Conservation (phyloP, 2,888 invertebrate species). For the Colletes collaris region DNA sequence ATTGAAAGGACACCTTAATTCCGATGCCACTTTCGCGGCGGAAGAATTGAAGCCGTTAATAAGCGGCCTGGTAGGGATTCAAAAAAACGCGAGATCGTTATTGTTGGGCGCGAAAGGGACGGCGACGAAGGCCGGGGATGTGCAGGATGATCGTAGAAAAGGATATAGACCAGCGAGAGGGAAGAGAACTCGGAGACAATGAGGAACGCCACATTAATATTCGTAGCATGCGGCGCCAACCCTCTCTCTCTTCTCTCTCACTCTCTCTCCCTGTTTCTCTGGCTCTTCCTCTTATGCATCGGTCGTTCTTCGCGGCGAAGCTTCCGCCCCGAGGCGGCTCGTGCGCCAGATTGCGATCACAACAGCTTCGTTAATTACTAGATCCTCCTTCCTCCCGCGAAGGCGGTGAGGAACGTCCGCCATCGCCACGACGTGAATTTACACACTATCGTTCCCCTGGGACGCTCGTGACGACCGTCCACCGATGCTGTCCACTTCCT, state of each 20-base stretch:
- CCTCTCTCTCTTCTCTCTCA: slow-evolving; percentile 32
- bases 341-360: slow-evolving; percentile 78
- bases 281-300: background rate
- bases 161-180: slow-evolving; percentile 55
- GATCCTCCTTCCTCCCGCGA: slow-evolving; percentile 65
- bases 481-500: slow-evolving; percentile 35
- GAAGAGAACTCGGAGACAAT: slow-evolving; percentile 69
- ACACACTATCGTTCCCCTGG: slow-evolving; percentile 47
- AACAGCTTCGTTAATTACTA: slow-evolving; percentile 80
- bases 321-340: slow-evolving; percentile 71
- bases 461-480: slow-evolving; percentile 49
- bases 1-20: slow-evolving; percentile 29
- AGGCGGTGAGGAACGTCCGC: slow-evolving; percentile 29
- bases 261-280: slow-evolving; percentile 6
- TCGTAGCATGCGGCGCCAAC: slow-evolving; percentile 66
- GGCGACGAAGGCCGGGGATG: slow-evolving; percentile 14
- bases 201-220: slow-evolving; percentile 76
- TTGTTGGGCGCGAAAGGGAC: slow-evolving; percentile 20
- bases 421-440: slow-evolving; percentile 33
- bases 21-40: slow-evolving; percentile 24
- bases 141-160: slow-evolving; percentile 55
- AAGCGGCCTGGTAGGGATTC: slow-evolving; percentile 24
- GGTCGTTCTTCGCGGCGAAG: slow-evolving; percentile 20
- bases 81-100: slow-evolving; percentile 27
- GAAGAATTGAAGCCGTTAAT: slow-evolving; percentile 44